Base-by-base conservation (phyloP, 2,888 invertebrate species). In the Eurois occulta region DNA sequence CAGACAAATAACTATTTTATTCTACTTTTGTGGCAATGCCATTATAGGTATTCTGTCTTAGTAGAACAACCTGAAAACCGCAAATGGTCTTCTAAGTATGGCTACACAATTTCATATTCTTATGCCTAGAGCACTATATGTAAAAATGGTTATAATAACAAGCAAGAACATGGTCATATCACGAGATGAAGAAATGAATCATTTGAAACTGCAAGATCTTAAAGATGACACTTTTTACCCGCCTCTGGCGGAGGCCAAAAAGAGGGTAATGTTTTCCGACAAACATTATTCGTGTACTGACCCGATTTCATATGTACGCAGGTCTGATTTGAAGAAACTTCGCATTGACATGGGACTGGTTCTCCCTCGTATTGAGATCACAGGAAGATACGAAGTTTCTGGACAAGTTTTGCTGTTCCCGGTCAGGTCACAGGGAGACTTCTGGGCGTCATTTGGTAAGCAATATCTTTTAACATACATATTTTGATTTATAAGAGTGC, bases 371-470 rank as follows among this genome's bases (percentile, higher is more conserved):
- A 97, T 98, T 78, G 98, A 98, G 92, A 97, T 98, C 77, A 97
- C 97, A 6, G 98, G 98, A 64, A 97, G 97, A 85, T 98, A 98
- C 92, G 98, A 98, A 89, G 98, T 98, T 0, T 97, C 97, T 1
- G 98, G 98, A 35, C 98, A 98, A 90, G 98, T 98, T 52, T 95
- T 98, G 32, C 96, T 98, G 32, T 98, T 98, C 91, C 98, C 98
- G 0, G 98, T 98, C 28, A 97, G 98, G 81, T 98, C 98, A 8
- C 97, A 97, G 89, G 98, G 98, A 38, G 98, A 98, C 89, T 98
- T 98, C 93, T 98, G 98, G 98, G 98, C 98, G 21, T 97, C 97
- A 72, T 98, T 98, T 90, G 97, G 98, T 98, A 95, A 97, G 97
- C 35, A 2, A 35, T 3, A 35, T 35, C 35, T 35, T 35, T 35